Base-by-base conservation (phyloP, 2,888 invertebrate species). In the Eristalinus aeneus region DNA sequence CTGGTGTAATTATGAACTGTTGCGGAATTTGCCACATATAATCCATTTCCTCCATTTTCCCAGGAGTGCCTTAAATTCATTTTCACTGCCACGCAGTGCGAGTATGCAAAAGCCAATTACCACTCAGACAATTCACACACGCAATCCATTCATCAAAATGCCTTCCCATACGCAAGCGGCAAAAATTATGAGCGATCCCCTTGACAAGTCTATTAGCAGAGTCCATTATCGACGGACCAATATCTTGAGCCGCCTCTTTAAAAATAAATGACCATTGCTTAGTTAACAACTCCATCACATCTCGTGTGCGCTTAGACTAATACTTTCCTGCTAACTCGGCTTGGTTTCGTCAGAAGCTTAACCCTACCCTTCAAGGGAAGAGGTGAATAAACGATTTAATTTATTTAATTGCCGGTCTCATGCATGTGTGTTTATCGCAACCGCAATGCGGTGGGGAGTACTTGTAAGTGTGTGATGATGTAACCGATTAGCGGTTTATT, bases 191-290 rank as follows among this genome's bases (percentile, higher is more conserved):
- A 73, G 39, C 64, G 22, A 31, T n/a, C 10, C 10, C 23, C 27
- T 23, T 67, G 82, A 72, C 81, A 81, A 60, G 31, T 67, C 72
- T 77, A 63, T 73, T 82, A 71, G 73, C 77, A 56, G 64, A 77
- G 77, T 77, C 71, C 46, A 67, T 68, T 76, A 82, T 67, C 22
- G 77, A 58, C 63, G 46, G 16, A n/a, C 16, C 46, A 46, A n/a
- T 16, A 46, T 46, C 46, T 46, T 46, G 46, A 46, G n/a, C 46
- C 46, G 46, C 16, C 46, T n/a, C 46, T 46, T 46, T 46, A 46
- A 46, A 46, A 46, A 46, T 16, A 46, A 46, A 46, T 46, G 46
- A 16, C 46, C 46, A 8, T 46, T 16, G 46, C 46, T 46, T 46
- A 46, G 46, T 46, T 46, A 46, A 46, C 46, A 46, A 46, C 46